Evolutionary conservation across 2,113 vertebrate species (phyloP).

Genomic region (Seriola dumerili): DNA sequence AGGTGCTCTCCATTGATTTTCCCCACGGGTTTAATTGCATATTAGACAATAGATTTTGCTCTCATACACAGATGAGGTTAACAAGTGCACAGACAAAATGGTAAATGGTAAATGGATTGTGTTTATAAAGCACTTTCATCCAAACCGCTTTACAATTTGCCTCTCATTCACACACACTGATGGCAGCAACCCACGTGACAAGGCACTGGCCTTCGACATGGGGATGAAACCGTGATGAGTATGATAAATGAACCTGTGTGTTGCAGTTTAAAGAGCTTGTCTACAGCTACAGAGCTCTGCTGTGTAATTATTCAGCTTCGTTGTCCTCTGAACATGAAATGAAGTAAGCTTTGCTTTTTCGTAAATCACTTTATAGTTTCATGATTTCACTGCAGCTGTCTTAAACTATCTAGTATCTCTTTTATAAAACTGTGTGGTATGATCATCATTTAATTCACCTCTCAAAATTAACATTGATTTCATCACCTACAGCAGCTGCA

Average conservation of each 20-base stretch:
- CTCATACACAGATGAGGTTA: constrained; percentile 7
- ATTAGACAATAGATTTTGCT: not conserved
- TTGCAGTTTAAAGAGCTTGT: no score
- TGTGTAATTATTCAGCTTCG: no score
- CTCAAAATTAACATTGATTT: no score
- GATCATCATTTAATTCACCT: not conserved
- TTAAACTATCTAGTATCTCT: no score
- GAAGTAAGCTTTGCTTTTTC: not conserved
- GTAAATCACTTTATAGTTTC: not conserved
- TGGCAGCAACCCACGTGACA: not conserved
- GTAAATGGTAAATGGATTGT: no score
- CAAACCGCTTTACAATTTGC: no score
- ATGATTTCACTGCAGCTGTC: not conserved
- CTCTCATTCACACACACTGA: not conserved
- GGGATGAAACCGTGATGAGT: no score
- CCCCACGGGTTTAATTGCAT: not conserved
- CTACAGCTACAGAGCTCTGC: no score
- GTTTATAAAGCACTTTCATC: no score
- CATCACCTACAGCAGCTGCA: not conserved
- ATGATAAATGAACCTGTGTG: no score
- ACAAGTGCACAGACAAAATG: not conserved
- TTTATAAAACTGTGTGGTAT: not conserved
- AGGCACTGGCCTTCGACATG: no score
- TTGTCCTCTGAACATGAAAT: no score
- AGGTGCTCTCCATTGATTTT: not conserved